Percentiles rank a stretch among this genome's conserved stretches.
Conservation (phyloP, 2,113 vertebrate species). For the Condylura cristata region DNA sequence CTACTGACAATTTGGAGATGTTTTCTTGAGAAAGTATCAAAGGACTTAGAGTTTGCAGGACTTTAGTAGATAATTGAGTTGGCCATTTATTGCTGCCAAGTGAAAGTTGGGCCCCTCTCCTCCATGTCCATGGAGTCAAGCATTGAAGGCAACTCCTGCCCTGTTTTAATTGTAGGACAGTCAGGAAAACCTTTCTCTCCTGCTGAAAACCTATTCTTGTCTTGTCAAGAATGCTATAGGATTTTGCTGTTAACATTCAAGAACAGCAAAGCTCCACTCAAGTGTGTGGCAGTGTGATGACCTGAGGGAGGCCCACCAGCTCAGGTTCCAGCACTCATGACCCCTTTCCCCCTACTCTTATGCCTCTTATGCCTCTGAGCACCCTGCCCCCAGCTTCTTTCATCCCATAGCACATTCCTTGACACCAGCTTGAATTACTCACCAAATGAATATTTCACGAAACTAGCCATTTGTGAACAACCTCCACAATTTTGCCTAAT, state of each 20-base stretch:
- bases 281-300: too few species aligned
- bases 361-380: background rate
- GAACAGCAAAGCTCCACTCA: background rate
- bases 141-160: background rate
- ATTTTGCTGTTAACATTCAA: background rate
- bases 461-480: background rate
- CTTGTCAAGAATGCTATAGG: background rate
- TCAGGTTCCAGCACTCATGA: background rate
- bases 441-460: background rate
- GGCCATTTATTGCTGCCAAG: background rate
- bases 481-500: background rate
- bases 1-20: conserved; percentile 58
- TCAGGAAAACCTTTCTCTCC: background rate
- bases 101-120: background rate
- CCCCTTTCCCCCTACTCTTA: too few species aligned
- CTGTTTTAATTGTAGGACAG: background rate
- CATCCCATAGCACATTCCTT: background rate
- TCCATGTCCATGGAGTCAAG: background rate
- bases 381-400: accelerated
- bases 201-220: background rate
- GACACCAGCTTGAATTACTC: background rate
- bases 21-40: conserved; percentile 63
- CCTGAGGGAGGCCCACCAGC: background rate
- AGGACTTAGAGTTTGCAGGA: conserved; percentile 23
- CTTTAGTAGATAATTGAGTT: conserved; percentile 37